Percentiles rank a stretch among this genome's conserved stretches.
Evolutionary conservation across 2,888 invertebrate genomes (phyloP).

Genomic region (Drosophila melanocephala): DNA sequence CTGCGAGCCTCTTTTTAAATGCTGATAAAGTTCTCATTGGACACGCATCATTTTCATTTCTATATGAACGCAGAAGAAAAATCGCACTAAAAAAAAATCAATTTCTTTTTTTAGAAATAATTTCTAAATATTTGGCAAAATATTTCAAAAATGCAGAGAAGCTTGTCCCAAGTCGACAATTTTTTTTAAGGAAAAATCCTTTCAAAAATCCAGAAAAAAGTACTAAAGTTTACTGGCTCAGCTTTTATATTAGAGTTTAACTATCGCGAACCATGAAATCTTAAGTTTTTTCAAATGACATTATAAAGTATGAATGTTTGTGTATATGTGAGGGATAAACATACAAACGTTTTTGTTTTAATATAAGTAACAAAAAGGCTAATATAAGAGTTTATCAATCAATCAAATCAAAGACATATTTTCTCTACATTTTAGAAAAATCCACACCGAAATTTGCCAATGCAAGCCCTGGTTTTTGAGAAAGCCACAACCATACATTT

Average conservation of each 20-base stretch:
- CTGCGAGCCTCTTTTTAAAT: slow-evolving; percentile 35
- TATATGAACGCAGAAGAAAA: background rate
- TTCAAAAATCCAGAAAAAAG: background rate
- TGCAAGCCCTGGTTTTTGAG: background rate
- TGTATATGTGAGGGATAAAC: too few species aligned
- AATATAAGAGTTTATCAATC: slow-evolving; percentile 1
- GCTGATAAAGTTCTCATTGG: slow-evolving; percentile 66
- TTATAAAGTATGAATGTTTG: background rate
- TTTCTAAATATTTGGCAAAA: background rate
- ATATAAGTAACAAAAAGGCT: background rate
- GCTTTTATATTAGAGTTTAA: background rate
- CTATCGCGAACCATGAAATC: background rate
- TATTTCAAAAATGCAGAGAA: background rate
- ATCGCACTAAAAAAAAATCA: background rate
- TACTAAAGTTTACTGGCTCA: background rate
- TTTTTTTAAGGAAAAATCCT: background rate
- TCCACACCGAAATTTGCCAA: background rate
- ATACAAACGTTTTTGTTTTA: background rate
- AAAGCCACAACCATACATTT: background rate
- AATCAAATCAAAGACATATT: background rate
- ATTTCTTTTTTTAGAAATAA: background rate
- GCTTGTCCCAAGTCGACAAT: background rate
- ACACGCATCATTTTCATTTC: slow-evolving; percentile 60
- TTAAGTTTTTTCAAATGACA: background rate
- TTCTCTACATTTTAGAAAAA: background rate